Base-by-base conservation (phyloP, 2,888 invertebrate species). In the Cheilosia vulpina region DNA sequence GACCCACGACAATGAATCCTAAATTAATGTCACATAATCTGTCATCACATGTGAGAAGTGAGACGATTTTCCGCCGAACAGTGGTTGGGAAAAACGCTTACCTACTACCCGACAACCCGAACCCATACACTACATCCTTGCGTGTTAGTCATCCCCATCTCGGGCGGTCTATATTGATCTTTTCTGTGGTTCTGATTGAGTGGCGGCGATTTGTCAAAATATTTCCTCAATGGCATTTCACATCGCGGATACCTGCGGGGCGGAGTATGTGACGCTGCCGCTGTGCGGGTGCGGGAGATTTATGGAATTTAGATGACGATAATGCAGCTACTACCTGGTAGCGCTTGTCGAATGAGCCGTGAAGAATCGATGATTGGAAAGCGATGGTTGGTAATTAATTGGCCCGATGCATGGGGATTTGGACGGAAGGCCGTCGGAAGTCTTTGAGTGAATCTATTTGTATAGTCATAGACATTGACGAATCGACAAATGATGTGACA, bases 141-240 rank as follows among this genome's bases (percentile, higher is more conserved):
- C n/a, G 13, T 52, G 47, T 65, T 45, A 66, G 72, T 66, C 69
- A 80, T 55, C 57, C 13, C 9, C 60, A 7, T 7, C n/a, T 5
- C 43, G 66, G 24, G 76, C 81, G 85, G 81, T 72, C 68, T 62
- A 85, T 62, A 85, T 85, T 72, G 75, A 79, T 80, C 84, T 66
- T 31, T 24, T 65, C 71, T 89, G 89, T 89, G 89, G 89, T 89
- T 90, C 89, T 90, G 90, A 90, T 90, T 89, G 90, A 90, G 90
- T 90, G 90, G 77, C 89, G 87, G 87, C 90, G 88, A 90, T 90
- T 90, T 90, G 90, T 90, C 90, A 89, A 89, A 90, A 90, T 89
- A 90, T 89, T 89, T 90, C 17, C 21, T 15, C 62, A 38, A 69
- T 71, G 78, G 62, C 60, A 71, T 34, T 45, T 47, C 66, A 55